phyloP scores from a whole-genome alignment of 2,797 vertebrate species.

The Bradypus variegatus region DNA sequence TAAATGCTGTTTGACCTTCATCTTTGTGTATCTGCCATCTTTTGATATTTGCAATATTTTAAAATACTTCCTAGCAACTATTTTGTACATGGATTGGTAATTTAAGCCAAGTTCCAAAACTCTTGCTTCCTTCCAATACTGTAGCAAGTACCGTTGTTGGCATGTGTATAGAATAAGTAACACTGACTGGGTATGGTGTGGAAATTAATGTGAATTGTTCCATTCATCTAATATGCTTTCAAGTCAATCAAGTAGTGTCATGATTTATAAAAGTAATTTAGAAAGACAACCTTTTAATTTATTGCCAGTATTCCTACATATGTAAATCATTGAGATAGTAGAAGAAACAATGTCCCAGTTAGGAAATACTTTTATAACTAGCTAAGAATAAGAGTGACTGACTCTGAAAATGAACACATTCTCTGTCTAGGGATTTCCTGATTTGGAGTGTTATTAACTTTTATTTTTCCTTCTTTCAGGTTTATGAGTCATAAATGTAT shows the following conservation, averaged over 20 bases:
- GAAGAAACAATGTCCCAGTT: conserved; percentile 37
- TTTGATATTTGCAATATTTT: conserved; percentile 39
- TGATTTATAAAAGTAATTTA: conserved; percentile 51
- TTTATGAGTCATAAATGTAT: conserved; percentile 48
- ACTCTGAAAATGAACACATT: conserved; percentile 63
- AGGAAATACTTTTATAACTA: conserved; percentile 52
- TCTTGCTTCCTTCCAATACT: conserved; percentile 45
- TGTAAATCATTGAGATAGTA: conserved; percentile 36
- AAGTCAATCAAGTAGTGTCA: conserved; percentile 7
- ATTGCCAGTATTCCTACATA: conserved; percentile 26
- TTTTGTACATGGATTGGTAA: conserved; percentile 44
- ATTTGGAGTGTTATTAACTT: conserved; percentile 55
- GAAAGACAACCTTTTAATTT: conserved; percentile 7
- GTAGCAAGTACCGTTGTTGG: conserved; percentile 35
- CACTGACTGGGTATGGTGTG: conserved; percentile 35
- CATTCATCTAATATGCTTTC: conserved; percentile 48
- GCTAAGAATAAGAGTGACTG: conserved; percentile 49
- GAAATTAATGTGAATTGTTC: conserved; percentile 39
- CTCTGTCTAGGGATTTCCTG: conserved; percentile 59
- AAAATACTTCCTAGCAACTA: conserved; percentile 43
- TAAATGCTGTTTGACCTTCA: conserved; percentile 47
- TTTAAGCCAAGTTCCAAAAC: conserved; percentile 59
- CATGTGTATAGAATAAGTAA: conserved; percentile 33
- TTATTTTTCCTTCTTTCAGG: conserved; percentile 49
- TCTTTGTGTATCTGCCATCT: conserved; percentile 36